A percentile compares a stretch with the other conserved stretches of the same genome.
Conservation (phyloP, 2,888 invertebrate species). For the Lottia scabra region DNA sequence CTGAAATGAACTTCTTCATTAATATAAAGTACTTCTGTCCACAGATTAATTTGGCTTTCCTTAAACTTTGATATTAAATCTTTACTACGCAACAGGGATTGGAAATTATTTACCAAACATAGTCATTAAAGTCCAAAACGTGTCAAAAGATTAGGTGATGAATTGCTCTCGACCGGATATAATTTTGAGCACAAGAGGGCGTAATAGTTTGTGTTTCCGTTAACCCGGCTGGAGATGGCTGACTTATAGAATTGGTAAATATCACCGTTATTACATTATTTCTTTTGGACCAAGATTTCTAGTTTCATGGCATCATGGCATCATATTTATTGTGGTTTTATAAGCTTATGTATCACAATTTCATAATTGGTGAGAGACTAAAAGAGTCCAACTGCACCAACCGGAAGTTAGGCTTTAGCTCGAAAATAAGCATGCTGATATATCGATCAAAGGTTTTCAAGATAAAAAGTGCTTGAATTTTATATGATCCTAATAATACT, state of each 20-base stretch:
- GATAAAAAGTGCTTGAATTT: too few species aligned
- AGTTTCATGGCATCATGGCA: too few species aligned
- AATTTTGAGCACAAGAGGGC: constrained; percentile 38
- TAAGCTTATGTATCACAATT: too few species aligned
- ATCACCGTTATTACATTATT: too few species aligned
- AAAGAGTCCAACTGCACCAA: too few species aligned
- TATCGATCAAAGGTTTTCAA: too few species aligned
- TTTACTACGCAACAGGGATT: constrained; percentile 8
- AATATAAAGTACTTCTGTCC: constrained; percentile 4
- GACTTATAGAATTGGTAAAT: constrained; percentile 6
- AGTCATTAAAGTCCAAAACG: constrained; percentile 26
- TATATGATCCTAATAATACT: too few species aligned
- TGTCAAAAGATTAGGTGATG: constrained; percentile 38
- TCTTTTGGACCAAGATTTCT: too few species aligned
- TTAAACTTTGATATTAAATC: constrained; percentile 7
- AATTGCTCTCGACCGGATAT: constrained; percentile 35
- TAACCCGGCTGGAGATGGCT: constrained; percentile 28
- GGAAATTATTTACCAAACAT: constrained; percentile 18
- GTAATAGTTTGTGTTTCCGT: constrained; percentile 34
- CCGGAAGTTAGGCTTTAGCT: too few species aligned
- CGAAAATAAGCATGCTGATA: too few species aligned
- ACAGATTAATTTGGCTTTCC: not conserved
- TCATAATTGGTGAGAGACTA: too few species aligned
- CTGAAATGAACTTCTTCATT: not conserved
- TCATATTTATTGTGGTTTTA: too few species aligned